Conservation (phyloP, 1,140 invertebrate species). For the Drosophila sucinea region DNA sequence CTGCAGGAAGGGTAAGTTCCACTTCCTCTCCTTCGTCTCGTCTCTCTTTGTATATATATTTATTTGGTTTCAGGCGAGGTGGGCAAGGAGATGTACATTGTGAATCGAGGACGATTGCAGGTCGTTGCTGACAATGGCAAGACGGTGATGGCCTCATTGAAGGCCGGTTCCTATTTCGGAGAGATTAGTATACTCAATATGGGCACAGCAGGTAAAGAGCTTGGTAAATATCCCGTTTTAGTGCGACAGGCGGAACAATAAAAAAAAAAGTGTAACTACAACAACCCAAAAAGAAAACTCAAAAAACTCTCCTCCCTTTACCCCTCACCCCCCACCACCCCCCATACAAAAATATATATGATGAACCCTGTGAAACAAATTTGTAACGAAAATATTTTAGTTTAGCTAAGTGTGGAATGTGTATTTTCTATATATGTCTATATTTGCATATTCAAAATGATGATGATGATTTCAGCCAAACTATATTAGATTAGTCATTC, state of each 20-base stretch:
- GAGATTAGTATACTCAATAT: conserved; percentile 99
- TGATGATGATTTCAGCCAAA: conserved; percentile 4
- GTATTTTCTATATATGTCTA: conserved; percentile 38
- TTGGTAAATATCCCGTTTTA: conserved; percentile 93
- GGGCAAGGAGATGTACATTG: conserved; percentile 99
- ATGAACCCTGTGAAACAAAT: not conserved
- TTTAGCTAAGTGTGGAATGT: conserved; percentile 46
- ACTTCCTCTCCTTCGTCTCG: not conserved
- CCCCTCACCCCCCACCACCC: conserved; percentile 17
- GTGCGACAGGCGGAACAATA: conserved; percentile 84
- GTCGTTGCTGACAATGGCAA: conserved; percentile 98
- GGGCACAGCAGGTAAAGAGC: conserved; percentile 98
- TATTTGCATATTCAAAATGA: conserved; percentile 43
- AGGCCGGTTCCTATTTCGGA: conserved; percentile 99
- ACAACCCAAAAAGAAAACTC: conserved; percentile 38
- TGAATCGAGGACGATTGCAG: conserved; percentile 97
- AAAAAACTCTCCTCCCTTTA: conserved; percentile 24
- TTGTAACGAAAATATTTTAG: conserved; percentile 20
- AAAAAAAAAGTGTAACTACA: conserved; percentile 66
- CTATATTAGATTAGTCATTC: conserved; percentile 11
- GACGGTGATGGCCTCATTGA: conserved; percentile 97
- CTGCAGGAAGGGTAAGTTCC: conserved; percentile 95
- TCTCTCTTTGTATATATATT: not conserved
- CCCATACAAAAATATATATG: not conserved
- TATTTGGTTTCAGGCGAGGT: conserved; percentile 91